Base-by-base conservation (phyloP, 2,888 invertebrate genomes). In the Salpingus planirostris region DNA sequence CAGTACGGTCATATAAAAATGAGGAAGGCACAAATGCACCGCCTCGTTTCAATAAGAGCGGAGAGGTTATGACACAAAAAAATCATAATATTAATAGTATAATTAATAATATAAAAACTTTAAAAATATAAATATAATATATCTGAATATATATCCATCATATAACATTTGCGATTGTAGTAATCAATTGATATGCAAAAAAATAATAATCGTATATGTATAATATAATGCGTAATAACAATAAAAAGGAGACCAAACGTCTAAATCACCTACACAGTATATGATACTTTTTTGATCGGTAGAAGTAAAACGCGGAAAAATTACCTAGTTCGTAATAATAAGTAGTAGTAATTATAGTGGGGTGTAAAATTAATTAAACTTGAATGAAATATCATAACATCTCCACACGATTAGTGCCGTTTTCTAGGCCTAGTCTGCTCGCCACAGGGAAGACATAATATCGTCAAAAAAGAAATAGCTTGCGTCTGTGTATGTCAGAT, bases 11-110 rank as follows among this genome's bases (percentile, higher is more conserved):
- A 49, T 55, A 52, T 53, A 55, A 57, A 57, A 59, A 52, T 47
- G 51, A 60, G 56, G 55, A 62, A 62, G 62, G 62, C 62, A 62
- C 62, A 52, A 41, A 50, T 56, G 57, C 59, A 59, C 60, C 52
- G 55, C 59, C 59, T 59, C 55, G 47, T 50, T 52, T 42, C 52
- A 10, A 18, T 42, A 46, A 47, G 47, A 54, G 57, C 59, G 60
- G 62, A 61, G 59, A 61, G 44, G 59, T 60, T 61, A 62, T 60
- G 60, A 62, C 57, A 59, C 36, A 35, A 33, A 42, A 43, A 46
- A 43, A 49, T 43, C n/a, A n/a, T n/a, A n/a, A n/a, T n/a, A n/a
- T n/a, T n/a, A n/a, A n/a, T n/a, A n/a, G n/a, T n/a, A n/a, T n/a
- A n/a, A n/a, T n/a, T n/a, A n/a, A 47, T 39, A 47, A 49, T 44